Base-by-base conservation (phyloP, 2,113 vertebrate genomes). In the Planiliza haematocheilus region DNA sequence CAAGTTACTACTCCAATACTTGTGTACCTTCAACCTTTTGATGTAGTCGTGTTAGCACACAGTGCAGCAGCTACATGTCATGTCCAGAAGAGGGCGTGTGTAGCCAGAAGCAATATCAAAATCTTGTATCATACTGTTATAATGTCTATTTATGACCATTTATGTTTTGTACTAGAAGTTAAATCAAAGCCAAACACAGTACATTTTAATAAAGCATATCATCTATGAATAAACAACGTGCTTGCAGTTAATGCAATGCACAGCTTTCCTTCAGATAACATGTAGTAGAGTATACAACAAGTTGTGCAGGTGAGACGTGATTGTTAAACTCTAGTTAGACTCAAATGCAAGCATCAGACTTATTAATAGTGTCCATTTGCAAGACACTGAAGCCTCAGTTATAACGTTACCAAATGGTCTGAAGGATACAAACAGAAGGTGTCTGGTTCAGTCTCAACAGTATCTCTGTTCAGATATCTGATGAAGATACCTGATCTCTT, bases 11-110 rank as follows among this genome's bases (percentile, higher is more conserved):
- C 12, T 18, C 13, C 41, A 38, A 17, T 50, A 63, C 18, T 17
- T 30, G 36, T 51, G 8, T 52, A 30, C 8, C 18, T 37, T 10
- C 10, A 5, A 34, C 21, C 9, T 18, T 41, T 21, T 8, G 16
- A 21, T 51, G 12, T 38, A 48, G 8, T 18, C 14, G 41, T 4
- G 16, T 61, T 10, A 36, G 37, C 36, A 10, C n/a, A 6, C 12
- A 16, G 7, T 55, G 2, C 16, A 51, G 64, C 49, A 70, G 62
- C 76, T 45, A 43, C 38, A 45, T 39, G 13, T 46, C 4, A 2
- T 70, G 57, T 69, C 89, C 90, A 90, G 49, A 66, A 81, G 89
- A 79, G 76, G 85, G 84, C 42, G 10, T 34, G n/a, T 59, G 38
- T 75, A 52, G 2, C 49, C 42, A 71, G 8, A 64, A 59, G 21